Conservation (phyloP, 2,797 vertebrate species). For the Kryptolebias ocellatus region DNA sequence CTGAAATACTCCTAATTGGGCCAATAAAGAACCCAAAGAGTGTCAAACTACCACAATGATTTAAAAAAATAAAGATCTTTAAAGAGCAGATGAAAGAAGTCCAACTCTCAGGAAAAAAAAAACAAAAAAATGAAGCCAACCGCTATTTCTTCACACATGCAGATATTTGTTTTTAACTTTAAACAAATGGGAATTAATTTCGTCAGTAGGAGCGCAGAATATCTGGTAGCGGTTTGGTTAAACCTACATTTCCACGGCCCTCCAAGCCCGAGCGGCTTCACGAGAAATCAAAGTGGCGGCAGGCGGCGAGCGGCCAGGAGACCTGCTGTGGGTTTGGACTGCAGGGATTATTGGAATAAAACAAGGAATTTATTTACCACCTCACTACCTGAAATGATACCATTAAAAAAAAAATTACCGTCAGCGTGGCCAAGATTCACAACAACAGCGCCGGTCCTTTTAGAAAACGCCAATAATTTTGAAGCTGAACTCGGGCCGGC, state of each 20-base stretch:
- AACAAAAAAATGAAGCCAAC: constrained; percentile 18
- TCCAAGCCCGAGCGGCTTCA: constrained; percentile 37
- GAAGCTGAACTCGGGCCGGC: no score
- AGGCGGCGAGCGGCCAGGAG: constrained; percentile 46
- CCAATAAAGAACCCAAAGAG: constrained; percentile 16
- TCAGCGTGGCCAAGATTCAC: not conserved
- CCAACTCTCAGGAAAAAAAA: constrained; percentile 4
- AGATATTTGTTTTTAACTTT: constrained; percentile 8
- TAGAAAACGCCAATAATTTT: not conserved
- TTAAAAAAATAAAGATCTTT: constrained; percentile 5
- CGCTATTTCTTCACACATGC: constrained; percentile 21
- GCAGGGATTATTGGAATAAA: constrained; percentile 29
- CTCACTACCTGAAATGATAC: constrained; percentile 24
- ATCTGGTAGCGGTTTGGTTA: constrained; percentile 11
- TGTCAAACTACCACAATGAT: constrained; percentile 9
- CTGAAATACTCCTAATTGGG: constrained; percentile 12
- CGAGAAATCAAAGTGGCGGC: constrained; percentile 58
- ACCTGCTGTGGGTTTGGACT: constrained; percentile 37
- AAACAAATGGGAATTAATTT: not conserved
- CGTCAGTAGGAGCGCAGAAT: not conserved
- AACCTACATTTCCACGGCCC: constrained; percentile 42
- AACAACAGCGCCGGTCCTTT: not conserved
- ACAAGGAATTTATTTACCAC: constrained; percentile 43
- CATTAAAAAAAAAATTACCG: constrained; percentile 40
- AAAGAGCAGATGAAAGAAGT: constrained; percentile 14